Evolutionary conservation across 1,140 invertebrate genomes (phyloP).

Genomic region (Nephotettix cincticeps): DNA sequence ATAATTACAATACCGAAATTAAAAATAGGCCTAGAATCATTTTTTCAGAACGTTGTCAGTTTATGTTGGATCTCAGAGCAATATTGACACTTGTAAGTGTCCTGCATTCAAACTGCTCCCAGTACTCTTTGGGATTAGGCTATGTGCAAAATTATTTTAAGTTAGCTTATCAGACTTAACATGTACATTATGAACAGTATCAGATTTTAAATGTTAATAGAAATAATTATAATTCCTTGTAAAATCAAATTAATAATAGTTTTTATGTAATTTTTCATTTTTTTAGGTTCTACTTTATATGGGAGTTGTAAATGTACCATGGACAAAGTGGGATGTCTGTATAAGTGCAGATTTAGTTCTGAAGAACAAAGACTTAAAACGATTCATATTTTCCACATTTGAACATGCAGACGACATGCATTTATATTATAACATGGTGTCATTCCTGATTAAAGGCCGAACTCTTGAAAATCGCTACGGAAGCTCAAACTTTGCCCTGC

Average conservation of each 20-base stretch:
- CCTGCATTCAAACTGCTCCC: not conserved
- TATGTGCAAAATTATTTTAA: not conserved
- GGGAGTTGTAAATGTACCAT: conserved; percentile 54
- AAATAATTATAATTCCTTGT: not conserved
- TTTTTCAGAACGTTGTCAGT: too few species aligned
- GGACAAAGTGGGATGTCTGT: conserved; percentile 58
- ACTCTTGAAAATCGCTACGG: conserved; percentile 58
- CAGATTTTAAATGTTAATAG: not conserved
- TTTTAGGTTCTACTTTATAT: conserved; percentile 52
- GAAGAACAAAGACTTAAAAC: conserved; percentile 55
- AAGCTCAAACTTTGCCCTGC: conserved; percentile 56
- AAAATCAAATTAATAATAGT: too few species aligned
- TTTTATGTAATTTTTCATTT: conserved; percentile 29
- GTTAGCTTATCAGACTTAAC: not conserved
- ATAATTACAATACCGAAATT: not conserved
- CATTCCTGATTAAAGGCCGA: conserved; percentile 64
- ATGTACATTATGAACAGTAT: not conserved
- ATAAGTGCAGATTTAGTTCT: conserved; percentile 58
- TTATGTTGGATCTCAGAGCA: too few species aligned
- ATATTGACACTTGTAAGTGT: not conserved
- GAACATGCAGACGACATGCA: conserved; percentile 72
- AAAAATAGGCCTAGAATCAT: not conserved
- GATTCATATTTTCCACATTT: conserved; percentile 60
- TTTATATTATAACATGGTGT: conserved; percentile 74
- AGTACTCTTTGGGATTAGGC: not conserved